Evolutionary conservation across 2,888 invertebrate species (phyloP).

Genomic region (Oscheius sp.): DNA sequence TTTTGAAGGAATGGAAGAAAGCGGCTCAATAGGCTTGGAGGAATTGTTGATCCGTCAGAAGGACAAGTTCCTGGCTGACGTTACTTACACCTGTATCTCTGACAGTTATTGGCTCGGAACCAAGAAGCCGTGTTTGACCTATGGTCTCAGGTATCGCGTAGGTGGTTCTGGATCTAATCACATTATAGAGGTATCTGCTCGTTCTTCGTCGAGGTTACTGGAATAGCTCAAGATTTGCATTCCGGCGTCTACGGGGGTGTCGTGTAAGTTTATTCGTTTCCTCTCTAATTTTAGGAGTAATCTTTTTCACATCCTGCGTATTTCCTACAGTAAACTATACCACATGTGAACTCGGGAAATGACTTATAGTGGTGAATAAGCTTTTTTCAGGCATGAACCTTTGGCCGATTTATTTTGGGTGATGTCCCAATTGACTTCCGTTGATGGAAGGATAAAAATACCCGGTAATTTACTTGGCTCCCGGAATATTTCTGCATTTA

Average conservation of each 20-base stretch:
- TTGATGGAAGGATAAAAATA: slow-evolving; percentile 80
- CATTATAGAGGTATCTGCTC: slow-evolving; percentile 80
- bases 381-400: slow-evolving; percentile 80
- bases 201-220: slow-evolving; percentile 85
- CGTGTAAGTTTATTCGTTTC: slow-evolving; percentile 79
- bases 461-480: slow-evolving; percentile 78
- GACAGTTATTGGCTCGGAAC: slow-evolving; percentile 99
- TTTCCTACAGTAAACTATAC: neutral
- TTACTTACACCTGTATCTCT: slow-evolving; percentile 95
- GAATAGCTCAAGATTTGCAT: slow-evolving; percentile 90
- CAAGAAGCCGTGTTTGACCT: slow-evolving; percentile 93
- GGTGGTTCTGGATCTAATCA: neutral
- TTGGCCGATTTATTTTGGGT: slow-evolving; percentile 91
- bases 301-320: neutral
- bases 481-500: no score
- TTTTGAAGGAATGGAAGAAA: slow-evolving; percentile 98
- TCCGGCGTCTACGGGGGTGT: slow-evolving; percentile 95
- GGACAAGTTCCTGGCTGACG: slow-evolving; percentile 75
- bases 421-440: slow-evolving; percentile 82
- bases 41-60: slow-evolving; percentile 81
- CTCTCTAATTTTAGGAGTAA: neutral
- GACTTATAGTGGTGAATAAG: neutral
- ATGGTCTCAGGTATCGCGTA: slow-evolving; percentile 81
- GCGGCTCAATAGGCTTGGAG: slow-evolving; percentile 94
- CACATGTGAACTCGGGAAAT: slow-evolving; percentile 4